Evolutionary conservation across 2,113 vertebrate species (phyloP), one percentile per base, ranked within the genome.

Genomic region (Siphamia tubifer): DNA sequence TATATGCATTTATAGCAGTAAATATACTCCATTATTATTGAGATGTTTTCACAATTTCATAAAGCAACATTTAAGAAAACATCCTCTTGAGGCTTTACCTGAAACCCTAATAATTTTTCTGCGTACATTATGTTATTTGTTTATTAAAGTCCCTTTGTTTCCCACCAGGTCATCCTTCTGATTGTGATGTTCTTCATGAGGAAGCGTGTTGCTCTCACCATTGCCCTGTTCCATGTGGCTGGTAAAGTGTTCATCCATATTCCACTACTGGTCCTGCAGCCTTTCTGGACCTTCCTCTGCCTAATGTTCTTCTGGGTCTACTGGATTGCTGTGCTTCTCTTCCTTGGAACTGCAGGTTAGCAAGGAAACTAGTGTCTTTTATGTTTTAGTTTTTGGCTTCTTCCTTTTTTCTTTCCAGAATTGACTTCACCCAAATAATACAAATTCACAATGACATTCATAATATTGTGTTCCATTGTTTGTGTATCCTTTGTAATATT

Each of bases 191-290:
- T 99, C 90, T 87, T 99, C 70, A 94, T 99, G 98, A 95, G 96
- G 74, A 99, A 97, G 69, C 93, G 96, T 8, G 96, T 99, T 73
- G 95, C 96, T 44, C 95, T 99, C 81, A 98, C 97, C 56, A 98
- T 99, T 67, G 93, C 96, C 77, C 91, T 99, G 86, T 99, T 99
- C 83, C 96, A 97, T 0, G 97, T 99, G 89, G 96, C 98, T 3
- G 96, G 98, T 35, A 98, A 98, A 83, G 98, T 99, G 48, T 99
- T 99, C 83, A 94, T 94, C 60, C 93, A 96, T 82, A 86, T 99
- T 84, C 98, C 98, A 0, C 85, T 99, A 64, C 90, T 99, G 61
- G 95, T 91, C 70, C 92, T 98, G 89, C 98, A 99, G 72, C 96
- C 98, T 7, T 94, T 99, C 79, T 99, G 97, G 96, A 99, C 97